Base-by-base conservation (phyloP, 2,888 invertebrate species). In the Ectemnius lituratus region DNA sequence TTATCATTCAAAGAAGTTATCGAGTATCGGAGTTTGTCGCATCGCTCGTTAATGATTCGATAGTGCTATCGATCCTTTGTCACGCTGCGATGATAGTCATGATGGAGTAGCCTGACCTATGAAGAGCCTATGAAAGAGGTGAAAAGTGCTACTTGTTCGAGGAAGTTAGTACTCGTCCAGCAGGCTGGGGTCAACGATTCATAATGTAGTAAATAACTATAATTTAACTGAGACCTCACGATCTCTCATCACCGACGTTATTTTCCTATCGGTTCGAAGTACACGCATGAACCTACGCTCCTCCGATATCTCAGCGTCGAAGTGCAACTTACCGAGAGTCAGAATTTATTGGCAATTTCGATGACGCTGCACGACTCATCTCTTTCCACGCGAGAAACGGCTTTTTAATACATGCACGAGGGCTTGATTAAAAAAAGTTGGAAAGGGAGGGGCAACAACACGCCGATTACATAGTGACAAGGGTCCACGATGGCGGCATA, bases 401-500 rank as follows among this genome's bases (percentile, higher is more conserved):
- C 62, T 71, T 76, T 76, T 70, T 76, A 76, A 65, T 71, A 65
- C 65, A 46, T 64, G 45, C 18, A 56, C n/a, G 46, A 14, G 16
- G 1, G 13, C 14, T 20, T 37, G 37, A 37, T 37, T 46, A 49
- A 49, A 60, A 59, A 60, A 45, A 47, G 23, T 14, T 4, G 45
- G 11, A 60, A 45, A 16, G 18, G 20, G 46, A 46, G 8, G 6
- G 49, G 27, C 27, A 4, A 67, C 37, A 37, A 56, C 27, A 60
- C 63, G 56, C 16, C 59, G 56, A 60, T 28, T 62, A 58, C 67
- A 59, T 47, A 46, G 67, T 60, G 64, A 64, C 68, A 60, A 23
- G 66, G 57, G 61, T 57, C 59, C 59, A 23, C 37, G 49, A 57
- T 57, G 45, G 61, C 57, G 70, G 60, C 68, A 80, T 81, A 82